Conservation (phyloP, 2,888 invertebrate species). For the Cosmorhoe ocellata region DNA sequence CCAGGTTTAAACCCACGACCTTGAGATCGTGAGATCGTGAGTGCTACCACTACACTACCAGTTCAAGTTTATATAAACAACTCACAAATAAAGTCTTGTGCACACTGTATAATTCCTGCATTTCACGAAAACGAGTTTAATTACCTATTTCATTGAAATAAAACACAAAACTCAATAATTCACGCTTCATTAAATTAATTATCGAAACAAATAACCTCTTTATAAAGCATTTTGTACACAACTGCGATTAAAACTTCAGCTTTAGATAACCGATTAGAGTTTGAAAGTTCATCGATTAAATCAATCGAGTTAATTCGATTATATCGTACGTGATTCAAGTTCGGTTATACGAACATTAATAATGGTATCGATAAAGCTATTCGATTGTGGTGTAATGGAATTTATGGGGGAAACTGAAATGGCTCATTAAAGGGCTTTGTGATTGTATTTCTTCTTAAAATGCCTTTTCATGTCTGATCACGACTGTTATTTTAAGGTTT, state of each 20-base stretch:
- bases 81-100: too few relatives aligned
- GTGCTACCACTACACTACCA: too few relatives aligned
- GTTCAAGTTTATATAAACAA: too few relatives aligned
- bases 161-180: neutral
- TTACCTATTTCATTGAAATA: too few relatives aligned
- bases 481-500: too few relatives aligned
- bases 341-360: slow-evolving; percentile 31
- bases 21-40: too few relatives aligned
- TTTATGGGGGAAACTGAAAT: slow-evolving; percentile 5
- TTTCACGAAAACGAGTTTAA: too few relatives aligned
- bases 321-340: slow-evolving; percentile 28
- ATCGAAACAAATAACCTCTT: neutral
- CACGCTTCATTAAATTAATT: neutral
- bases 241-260: slow-evolving; percentile 19
- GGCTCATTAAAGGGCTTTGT: neutral
- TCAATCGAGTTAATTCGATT: slow-evolving; percentile 44
- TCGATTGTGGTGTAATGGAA: slow-evolving; percentile 14
- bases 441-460: too few relatives aligned
- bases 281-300: slow-evolving; percentile 42
- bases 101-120: too few relatives aligned
- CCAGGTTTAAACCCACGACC: too few relatives aligned
- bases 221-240: slow-evolving; percentile 12
- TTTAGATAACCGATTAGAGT: slow-evolving; percentile 38
- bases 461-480: too few relatives aligned
- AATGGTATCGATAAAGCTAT: slow-evolving; percentile 21